A percentile compares a stretch with the other conserved stretches of the same genome.
Conservation (phyloP, 2,113 vertebrate genomes). For the Geococcyx californianus region DNA sequence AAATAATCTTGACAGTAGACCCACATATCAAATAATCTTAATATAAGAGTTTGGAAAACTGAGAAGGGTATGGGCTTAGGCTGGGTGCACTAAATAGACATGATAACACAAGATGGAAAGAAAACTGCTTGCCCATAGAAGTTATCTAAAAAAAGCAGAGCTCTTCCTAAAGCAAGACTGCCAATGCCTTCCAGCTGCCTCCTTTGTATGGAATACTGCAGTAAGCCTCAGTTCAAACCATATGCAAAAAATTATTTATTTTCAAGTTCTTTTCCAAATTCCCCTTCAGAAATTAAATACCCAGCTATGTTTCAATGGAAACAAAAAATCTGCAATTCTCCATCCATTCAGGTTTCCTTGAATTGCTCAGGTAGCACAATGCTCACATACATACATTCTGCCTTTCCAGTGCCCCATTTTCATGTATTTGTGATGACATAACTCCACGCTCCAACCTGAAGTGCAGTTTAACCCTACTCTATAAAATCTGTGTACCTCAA, state of each 20-base stretch:
- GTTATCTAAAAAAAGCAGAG: background rate
- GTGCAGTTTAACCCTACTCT: background rate
- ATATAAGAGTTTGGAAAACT: background rate
- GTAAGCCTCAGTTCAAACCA: background rate
- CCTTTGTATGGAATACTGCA: background rate
- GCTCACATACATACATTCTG: fast-evolving
- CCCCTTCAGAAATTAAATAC: background rate
- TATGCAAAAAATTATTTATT: background rate
- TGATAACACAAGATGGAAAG: background rate
- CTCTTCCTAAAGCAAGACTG: background rate
- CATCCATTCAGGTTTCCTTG: background rate
- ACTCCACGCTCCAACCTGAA: background rate
- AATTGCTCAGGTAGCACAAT: background rate
- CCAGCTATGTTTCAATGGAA: background rate
- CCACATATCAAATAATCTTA: background rate
- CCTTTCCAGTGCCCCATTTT: background rate
- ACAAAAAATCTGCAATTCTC: background rate
- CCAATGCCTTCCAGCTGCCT: background rate
- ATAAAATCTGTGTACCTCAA: background rate
- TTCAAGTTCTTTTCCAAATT: background rate
- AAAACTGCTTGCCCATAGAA: background rate
- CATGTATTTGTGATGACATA: background rate
- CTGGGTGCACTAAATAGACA: background rate
- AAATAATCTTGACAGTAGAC: background rate
- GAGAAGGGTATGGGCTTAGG: background rate